phyloP scores from a whole-genome alignment of 35 echinoderm and acorn worm species.

The Patiria miniata region DNA sequence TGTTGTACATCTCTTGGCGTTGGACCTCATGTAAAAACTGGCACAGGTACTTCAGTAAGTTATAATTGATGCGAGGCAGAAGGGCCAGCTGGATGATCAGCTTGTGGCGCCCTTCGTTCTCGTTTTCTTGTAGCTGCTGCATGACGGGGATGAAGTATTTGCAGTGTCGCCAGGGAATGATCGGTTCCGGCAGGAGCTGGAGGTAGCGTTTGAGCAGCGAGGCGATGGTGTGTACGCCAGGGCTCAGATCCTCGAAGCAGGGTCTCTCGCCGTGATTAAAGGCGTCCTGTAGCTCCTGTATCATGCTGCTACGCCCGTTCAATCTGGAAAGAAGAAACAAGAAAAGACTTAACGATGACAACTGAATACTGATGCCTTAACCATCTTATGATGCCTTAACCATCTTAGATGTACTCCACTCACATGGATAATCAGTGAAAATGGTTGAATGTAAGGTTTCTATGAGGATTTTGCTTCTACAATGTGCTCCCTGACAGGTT shows the following conservation, averaged over 20 bases:
- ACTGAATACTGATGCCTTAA: not conserved
- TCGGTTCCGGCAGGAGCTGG: constrained; percentile 79
- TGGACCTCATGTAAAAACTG: constrained; percentile 85
- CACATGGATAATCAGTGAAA: too few species aligned
- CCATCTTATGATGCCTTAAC: too few species aligned
- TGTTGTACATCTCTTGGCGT: constrained; percentile 67
- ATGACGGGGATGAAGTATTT: constrained; percentile 87
- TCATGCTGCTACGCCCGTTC: constrained; percentile 73
- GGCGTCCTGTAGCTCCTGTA: constrained; percentile 87
- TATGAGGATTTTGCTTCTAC: too few species aligned
- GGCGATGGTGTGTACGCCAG: constrained; percentile 84
- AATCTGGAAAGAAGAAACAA: constrained; percentile 40
- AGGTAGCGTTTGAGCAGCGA: constrained; percentile 92
- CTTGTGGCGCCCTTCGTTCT: constrained; percentile 68
- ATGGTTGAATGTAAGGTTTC: too few species aligned
- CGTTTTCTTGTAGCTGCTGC: constrained; percentile 65
- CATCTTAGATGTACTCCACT: too few species aligned
- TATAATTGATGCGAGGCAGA: constrained; percentile 94
- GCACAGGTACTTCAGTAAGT: constrained; percentile 86
- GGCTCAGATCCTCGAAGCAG: constrained; percentile 66
- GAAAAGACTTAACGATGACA: not conserved
- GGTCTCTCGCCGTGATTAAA: constrained; percentile 79
- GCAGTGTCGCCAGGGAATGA: constrained; percentile 89
- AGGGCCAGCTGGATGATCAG: constrained; percentile 85
- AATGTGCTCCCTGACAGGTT: too few species aligned